A percentile compares a stretch with the other conserved stretches of the same genome.
Evolutionary conservation across 1,140 invertebrate genomes (phyloP).

Genomic region (Sycobia sp.): DNA sequence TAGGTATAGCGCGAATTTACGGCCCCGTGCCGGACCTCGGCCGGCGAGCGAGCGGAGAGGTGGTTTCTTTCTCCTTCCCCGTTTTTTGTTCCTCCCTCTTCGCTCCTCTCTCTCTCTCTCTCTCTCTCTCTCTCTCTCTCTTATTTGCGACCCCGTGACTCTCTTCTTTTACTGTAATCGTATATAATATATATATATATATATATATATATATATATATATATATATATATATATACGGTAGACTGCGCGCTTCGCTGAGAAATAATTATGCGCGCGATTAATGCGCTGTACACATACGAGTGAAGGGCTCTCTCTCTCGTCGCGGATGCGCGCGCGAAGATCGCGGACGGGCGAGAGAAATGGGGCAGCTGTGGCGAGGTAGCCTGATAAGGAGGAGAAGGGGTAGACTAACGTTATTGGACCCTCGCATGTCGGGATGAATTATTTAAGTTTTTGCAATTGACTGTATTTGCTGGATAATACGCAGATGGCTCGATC

Average conservation of each 20-base stretch:
- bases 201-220: too few relatives aligned
- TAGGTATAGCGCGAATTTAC: too few relatives aligned
- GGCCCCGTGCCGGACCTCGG: too few relatives aligned
- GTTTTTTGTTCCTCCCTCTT: not conserved
- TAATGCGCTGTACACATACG: conserved; percentile 2
- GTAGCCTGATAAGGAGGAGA: not conserved
- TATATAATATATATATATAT: too few relatives aligned
- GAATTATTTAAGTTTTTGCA: conserved; percentile 22
- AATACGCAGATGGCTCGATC: not conserved
- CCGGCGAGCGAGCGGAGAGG: too few relatives aligned
- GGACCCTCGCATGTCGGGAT: conserved; percentile 12
- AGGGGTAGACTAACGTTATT: conserved; percentile 12
- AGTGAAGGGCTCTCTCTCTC: not conserved
- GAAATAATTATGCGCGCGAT: conserved; percentile 21
- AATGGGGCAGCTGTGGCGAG: not conserved
- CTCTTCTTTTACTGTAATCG: too few relatives aligned
- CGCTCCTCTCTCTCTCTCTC: not conserved
- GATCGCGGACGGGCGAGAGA: not conserved
- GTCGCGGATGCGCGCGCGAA: not conserved
- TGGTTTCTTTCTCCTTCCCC: not conserved
- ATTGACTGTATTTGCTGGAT: conserved; percentile 8
- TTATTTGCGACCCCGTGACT: too few relatives aligned
- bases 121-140: not conserved
- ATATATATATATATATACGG: too few relatives aligned
- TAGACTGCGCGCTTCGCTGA: too few relatives aligned